These are phyloP conservation scores for Taurulus bubalis DNA, from an alignment of 2,113 vertebrate species.

Conservation along the genomic window DNA sequence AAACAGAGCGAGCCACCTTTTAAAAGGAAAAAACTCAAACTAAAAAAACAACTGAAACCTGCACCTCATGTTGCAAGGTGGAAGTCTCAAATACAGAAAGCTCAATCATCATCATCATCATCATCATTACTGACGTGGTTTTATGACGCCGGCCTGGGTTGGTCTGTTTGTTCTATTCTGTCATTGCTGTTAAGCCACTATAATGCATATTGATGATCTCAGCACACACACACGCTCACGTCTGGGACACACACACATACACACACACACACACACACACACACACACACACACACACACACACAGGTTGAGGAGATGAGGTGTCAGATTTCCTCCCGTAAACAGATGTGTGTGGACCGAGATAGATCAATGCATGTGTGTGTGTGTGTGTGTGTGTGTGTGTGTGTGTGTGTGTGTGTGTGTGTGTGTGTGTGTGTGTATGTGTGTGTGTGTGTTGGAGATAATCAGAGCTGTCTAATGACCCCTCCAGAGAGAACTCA, in stretches of 20 bases:
- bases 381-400: slow-evolving; percentile 40
- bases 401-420: slow-evolving; percentile 33
- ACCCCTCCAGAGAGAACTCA: slow-evolving; percentile 70
- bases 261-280: slow-evolving; percentile 25
- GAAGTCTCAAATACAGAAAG: background rate
- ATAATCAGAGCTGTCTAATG: slow-evolving; percentile 68
- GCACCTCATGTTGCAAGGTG: too few species aligned
- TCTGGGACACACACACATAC: slow-evolving; percentile 29
- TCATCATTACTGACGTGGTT: background rate
- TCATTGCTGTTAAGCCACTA: slow-evolving; percentile 5
- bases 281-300: slow-evolving; percentile 7
- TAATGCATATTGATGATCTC: slow-evolving; percentile 24
- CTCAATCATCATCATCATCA: background rate
- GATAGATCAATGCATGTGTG: slow-evolving; percentile 32
- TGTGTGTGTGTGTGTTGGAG: slow-evolving; percentile 42
- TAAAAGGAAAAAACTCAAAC: background rate
- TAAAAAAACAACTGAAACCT: background rate
- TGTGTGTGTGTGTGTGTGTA: slow-evolving; percentile 40
- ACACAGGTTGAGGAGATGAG: slow-evolving; percentile 39
- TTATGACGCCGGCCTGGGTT: slow-evolving; percentile 9
- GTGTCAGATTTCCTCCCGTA: slow-evolving; percentile 58
- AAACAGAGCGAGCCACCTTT: background rate
- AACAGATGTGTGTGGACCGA: slow-evolving; percentile 43
- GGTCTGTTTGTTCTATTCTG: slow-evolving; percentile 37
- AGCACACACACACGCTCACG: slow-evolving; percentile 9